These are phyloP conservation scores for Apomyelois bistriatella DNA, from an alignment of 2,888 invertebrate species.

Conservation along the genomic window DNA sequence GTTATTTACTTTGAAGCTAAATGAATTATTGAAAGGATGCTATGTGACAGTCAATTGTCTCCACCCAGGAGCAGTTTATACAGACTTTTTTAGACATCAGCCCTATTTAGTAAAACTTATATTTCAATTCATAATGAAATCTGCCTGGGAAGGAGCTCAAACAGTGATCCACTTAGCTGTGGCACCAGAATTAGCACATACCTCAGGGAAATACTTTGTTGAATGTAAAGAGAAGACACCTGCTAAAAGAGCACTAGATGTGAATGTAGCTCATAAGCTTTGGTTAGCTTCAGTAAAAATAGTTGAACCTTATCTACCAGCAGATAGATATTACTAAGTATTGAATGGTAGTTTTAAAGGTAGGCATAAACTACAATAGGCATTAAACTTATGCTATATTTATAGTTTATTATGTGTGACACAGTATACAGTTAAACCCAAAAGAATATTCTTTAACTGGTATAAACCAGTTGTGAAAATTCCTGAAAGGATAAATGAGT, in stretches of 20 bases:
- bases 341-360: not conserved
- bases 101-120: conserved; percentile 80
- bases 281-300: conserved; percentile 86
- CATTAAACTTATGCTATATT: too few species aligned
- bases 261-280: conserved; percentile 83
- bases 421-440: too few species aligned
- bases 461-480: too few species aligned
- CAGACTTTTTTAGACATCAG: conserved; percentile 86
- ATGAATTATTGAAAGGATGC: conserved; percentile 79
- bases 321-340: not conserved
- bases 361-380: too few species aligned
- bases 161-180: conserved; percentile 85
- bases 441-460: too few species aligned
- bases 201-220: conserved; percentile 87
- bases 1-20: conserved; percentile 84
- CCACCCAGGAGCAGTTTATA: conserved; percentile 89
- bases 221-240: conserved; percentile 83
- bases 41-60: conserved; percentile 88
- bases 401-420: too few species aligned
- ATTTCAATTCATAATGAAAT: conserved; percentile 82
- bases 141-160: conserved; percentile 86
- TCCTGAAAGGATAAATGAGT: too few species aligned
- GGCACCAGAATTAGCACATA: conserved; percentile 82
- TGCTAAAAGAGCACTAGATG: conserved; percentile 78
- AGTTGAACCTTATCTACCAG: conserved; percentile 3